Conservation (phyloP, 2,888 invertebrate genomes). For the Papilio gigon region DNA sequence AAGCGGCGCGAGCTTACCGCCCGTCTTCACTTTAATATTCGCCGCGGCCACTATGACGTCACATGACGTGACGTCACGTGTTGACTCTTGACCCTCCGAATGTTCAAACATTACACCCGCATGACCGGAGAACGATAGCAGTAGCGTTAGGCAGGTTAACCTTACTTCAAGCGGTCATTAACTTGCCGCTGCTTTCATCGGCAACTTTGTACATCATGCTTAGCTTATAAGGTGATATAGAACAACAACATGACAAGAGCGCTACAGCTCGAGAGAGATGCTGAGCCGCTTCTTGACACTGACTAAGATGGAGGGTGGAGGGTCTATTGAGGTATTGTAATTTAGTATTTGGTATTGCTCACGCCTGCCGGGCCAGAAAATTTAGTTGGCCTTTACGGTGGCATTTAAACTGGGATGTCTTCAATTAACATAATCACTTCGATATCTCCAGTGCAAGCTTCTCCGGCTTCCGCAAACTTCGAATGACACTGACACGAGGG, state of each 20-base stretch:
- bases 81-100: constrained; percentile 17
- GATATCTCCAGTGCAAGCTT: neutral
- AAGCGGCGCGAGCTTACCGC: neutral
- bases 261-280: too few species aligned
- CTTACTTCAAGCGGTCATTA: too few species aligned
- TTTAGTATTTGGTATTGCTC: too few species aligned
- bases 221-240: too few species aligned
- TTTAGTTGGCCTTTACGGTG: neutral
- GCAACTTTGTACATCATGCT: too few species aligned
- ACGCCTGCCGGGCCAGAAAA: too few species aligned
- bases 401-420: constrained; percentile 11
- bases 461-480: constrained; percentile 6
- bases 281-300: too few species aligned
- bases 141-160: neutral
- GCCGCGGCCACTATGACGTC: neutral
- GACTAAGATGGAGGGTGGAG: too few species aligned
- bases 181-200: too few species aligned
- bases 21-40: neutral
- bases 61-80: neutral
- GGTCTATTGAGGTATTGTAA: too few species aligned
- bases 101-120: constrained; percentile 5
- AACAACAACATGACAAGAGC: too few species aligned
- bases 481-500: neutral
- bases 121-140: neutral
- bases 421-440: neutral